Base-by-base conservation (phyloP, 2,888 invertebrate genomes). In the Temnothorax rugatulus region DNA sequence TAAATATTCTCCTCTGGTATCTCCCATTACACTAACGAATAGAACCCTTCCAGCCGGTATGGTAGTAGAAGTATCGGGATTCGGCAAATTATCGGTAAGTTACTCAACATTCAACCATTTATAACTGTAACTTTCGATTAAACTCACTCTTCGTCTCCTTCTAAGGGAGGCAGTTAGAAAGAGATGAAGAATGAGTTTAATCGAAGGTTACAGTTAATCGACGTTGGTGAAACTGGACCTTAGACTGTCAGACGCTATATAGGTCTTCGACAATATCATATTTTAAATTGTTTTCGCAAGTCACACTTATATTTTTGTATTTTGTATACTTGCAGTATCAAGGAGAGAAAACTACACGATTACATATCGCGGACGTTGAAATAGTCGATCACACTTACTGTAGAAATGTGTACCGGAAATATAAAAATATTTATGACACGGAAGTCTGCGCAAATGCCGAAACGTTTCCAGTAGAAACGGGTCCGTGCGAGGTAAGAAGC, bases 281-380 rank as follows among this genome's bases (percentile, higher is more conserved):
- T 59, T 15, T 74, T 4, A 44, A 21, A 75, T 15, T n/a, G 0
- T 9, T 41, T 54, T 41, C 11, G 29, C 4, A 73, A 11, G 1
- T 75, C 13, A 47, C 9, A 34, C 21, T 15, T 9, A 1, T 29
- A 18, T 11, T 34, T 34, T 5, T 34, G 0, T 29, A 50, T 7
- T 25, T 57, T 59, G 7, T 61, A 25, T 18, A 44, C 3, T 76
- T 63, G 5, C 69, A 94, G 88, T 75, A 84, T 25, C 89, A 90
- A 9, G 94, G 93, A 25, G 4, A 57, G 0, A 84, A 68, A n/a
- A 88, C 91, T 2, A 86, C 84, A 8, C 90, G 92, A 90, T 89
- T 96, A 47, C 96, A 96, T 85, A 95, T 94, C 84, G 96, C 96
- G 0, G 89, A 95, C 50, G 95, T 97, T 0, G 95, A 96, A 0